Evolutionary conservation across 2,113 vertebrate genomes (phyloP).

Genomic region (Danionella cerebrum): DNA sequence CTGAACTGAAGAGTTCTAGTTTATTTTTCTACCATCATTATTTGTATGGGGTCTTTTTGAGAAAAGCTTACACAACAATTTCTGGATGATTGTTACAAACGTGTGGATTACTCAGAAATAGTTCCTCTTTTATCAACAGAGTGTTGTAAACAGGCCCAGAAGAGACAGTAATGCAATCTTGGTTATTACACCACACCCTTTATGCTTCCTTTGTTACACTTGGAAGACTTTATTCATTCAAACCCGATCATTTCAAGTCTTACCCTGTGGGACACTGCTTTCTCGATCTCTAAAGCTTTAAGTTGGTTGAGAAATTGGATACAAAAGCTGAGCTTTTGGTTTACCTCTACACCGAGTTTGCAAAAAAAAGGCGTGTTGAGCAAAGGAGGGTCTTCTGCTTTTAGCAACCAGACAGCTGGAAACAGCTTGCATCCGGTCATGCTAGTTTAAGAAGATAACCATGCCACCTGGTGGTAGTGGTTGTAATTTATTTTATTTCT

Average conservation of each 20-base stretch:
- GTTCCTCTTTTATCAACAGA: neutral
- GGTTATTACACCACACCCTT: constrained; percentile 19
- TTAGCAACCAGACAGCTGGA: constrained; percentile 38
- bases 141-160: neutral
- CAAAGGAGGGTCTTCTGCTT: constrained; percentile 18
- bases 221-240: neutral
- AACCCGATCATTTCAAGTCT: neutral
- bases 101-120: neutral
- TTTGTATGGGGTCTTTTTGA: neutral
- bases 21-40: no score
- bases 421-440: constrained; percentile 24
- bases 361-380: no score
- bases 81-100: neutral
- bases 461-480: constrained; percentile 43
- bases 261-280: neutral
- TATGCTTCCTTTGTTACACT: constrained; percentile 51
- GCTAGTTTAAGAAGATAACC: neutral
- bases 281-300: neutral
- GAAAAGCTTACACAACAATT: neutral
- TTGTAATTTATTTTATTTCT: no score
- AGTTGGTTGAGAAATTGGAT: no score
- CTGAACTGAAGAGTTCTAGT: no score
- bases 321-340: no score
- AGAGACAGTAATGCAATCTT: constrained; percentile 8
- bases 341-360: no score